Base-by-base conservation (phyloP, 1,140 invertebrate genomes). In the Neoseiulus cucumeris region DNA sequence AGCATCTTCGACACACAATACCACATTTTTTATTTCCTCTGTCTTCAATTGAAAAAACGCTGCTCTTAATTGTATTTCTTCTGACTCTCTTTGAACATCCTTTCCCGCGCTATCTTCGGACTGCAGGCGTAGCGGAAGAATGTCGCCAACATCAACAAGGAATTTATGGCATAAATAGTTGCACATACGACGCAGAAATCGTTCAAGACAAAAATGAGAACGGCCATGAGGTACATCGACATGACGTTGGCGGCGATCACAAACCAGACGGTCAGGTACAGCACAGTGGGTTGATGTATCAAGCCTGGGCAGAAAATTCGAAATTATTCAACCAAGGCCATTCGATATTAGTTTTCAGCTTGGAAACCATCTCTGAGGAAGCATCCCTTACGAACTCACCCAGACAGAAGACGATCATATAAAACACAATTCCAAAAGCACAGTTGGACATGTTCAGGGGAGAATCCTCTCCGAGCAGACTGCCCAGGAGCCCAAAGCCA, bases 101-200 rank as follows among this genome's bases (percentile, higher is more conserved):
- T 59, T 59, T 59, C 51, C 33, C 22, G 25, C 4, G 51, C 51
- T n/a, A 25, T 25, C 9, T 59, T 59, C 14, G 51, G 51, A 59
- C 51, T 20, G 2, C 51, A 33, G 2, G 33, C 17, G 33, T 59
- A 59, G 22, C 51, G 51, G 22, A 25, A 59, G 22, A 33, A 25
- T 4, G 51, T 29, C 4, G 51, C 51, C 12, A 59, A 14, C 14
- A 82, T 70, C 28, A 81, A 76, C 44, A 81, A 33, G 12, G 78
- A 77, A 73, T 91, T 91, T 0, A 90, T 73, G 7, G 85, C 55
- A 73, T 92, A 93, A 2, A 82, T 87, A 2, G 81, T 76, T 2
- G 89, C 77, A 73, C 90, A 93, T 20, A 92, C 82, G 4, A 92
- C 68, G 72, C 90, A 93, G 51, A 88, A 78, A 72, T 87, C 83